phyloP scores from a whole-genome alignment of 2,113 vertebrate genomes.

The Spea multiplicata region DNA sequence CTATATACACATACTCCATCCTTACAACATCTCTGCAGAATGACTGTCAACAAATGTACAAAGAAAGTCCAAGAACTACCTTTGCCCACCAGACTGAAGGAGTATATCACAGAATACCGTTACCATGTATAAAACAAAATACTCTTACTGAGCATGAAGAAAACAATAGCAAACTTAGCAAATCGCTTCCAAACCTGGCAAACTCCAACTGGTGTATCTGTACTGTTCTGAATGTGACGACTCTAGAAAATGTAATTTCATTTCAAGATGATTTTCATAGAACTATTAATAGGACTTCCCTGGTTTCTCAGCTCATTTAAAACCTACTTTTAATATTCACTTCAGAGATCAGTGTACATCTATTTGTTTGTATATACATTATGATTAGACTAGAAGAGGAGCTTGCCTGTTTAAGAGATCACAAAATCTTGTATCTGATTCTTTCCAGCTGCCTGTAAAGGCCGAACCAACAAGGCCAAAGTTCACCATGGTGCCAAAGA shows the following conservation, averaged over 20 bases:
- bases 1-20: conserved; percentile 77
- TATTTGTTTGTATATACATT: neutral
- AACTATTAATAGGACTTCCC: neutral
- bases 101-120: conserved; percentile 88
- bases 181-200: conserved; percentile 61
- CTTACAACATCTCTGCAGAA: conserved; percentile 86
- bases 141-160: conserved; percentile 53
- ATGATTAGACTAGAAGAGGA: neutral
- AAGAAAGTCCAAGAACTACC: conserved; percentile 79
- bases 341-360: neutral
- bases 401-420: neutral
- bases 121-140: conserved; percentile 79
- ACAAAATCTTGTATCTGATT: neutral
- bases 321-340: neutral
- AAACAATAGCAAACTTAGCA: conserved; percentile 51
- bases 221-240: conserved; percentile 9
- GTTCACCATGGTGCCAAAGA: conserved; percentile 12
- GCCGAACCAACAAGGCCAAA: conserved; percentile 9
- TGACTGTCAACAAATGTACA: conserved; percentile 85
- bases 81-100: conserved; percentile 85
- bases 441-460: neutral
- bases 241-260: conserved; percentile 17
- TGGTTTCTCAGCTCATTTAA: no score
- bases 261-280: conserved; percentile 18
- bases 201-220: conserved; percentile 38